These are phyloP conservation scores for Reinhardtius hippoglossoides DNA, from an alignment of 2,113 vertebrate genomes.

Conservation along the genomic window DNA sequence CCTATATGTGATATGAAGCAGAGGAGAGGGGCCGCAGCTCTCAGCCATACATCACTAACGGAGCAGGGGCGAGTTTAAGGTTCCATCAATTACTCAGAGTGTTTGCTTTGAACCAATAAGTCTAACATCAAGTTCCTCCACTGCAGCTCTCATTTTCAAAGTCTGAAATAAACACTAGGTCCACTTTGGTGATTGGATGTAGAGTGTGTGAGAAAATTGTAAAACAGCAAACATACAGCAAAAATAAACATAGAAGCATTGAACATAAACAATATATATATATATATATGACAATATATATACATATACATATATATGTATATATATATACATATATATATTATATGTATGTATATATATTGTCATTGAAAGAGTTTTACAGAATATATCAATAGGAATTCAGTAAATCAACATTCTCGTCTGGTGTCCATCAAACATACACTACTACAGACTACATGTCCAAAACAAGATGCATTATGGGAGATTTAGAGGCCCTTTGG, in stretches of 20 bases:
- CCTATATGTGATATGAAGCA: conserved; percentile 38
- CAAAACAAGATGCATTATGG: too few species aligned
- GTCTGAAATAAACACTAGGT: too few species aligned
- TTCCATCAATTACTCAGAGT: conserved; percentile 1
- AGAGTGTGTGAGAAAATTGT: not conserved
- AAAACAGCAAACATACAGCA: not conserved
- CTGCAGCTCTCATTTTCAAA: conserved; percentile 2
- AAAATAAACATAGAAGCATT: not conserved
- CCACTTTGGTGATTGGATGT: not conserved
- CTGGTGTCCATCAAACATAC: too few species aligned
- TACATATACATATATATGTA: too few species aligned
- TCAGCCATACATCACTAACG: conserved; percentile 1
- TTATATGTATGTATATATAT: too few species aligned
- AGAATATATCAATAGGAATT: too few species aligned
- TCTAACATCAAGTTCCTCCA: not conserved
- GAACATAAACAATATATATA: not conserved
- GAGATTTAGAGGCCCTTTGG: too few species aligned
- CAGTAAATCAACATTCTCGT: too few species aligned
- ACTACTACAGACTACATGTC: too few species aligned
- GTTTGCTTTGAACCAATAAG: not conserved
- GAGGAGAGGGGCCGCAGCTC: not conserved
- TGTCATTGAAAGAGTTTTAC: too few species aligned
- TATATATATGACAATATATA: too few species aligned
- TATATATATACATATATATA: too few species aligned
- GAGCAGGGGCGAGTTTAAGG: not conserved